Evolutionary conservation across 2,113 vertebrate genomes (phyloP).

Genomic region (Astatotilapia flaviijosephi): DNA sequence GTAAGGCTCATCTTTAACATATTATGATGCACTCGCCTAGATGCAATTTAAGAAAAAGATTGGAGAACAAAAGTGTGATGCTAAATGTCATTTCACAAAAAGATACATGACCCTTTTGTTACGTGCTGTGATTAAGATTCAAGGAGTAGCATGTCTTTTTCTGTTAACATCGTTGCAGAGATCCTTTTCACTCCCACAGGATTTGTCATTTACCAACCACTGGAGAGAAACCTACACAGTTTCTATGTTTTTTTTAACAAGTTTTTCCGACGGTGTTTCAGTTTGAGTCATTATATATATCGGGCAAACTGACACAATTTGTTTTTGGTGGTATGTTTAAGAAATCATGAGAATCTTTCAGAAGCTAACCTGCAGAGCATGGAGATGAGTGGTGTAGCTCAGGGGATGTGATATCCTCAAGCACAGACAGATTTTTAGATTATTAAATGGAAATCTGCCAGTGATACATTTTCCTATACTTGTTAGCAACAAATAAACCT

Average conservation of each 20-base stretch:
- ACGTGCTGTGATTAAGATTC: neutral
- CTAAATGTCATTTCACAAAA: neutral
- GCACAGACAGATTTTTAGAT: neutral
- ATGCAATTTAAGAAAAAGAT: neutral
- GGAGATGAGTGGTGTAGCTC: neutral
- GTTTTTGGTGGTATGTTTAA: neutral
- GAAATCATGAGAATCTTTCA: neutral
- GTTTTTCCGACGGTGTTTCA: neutral
- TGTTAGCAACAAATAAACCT: neutral
- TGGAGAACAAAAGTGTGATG: neutral
- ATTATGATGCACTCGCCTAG: neutral
- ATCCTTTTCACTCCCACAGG: conserved; percentile 18
- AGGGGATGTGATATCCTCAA: neutral
- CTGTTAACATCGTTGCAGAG: neutral
- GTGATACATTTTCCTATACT: neutral
- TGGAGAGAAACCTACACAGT: neutral
- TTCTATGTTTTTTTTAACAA: neutral
- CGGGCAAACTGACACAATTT: neutral
- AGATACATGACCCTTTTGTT: neutral
- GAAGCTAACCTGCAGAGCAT: neutral
- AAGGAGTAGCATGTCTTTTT: neutral
- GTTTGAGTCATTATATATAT: neutral
- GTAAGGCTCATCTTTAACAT: neutral
- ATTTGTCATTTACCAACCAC: conserved; percentile 4
- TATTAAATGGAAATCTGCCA: neutral